These are phyloP conservation scores for Shargacucullia verbasci DNA, from an alignment of 2,888 invertebrate genomes.

Conservation along the genomic window DNA sequence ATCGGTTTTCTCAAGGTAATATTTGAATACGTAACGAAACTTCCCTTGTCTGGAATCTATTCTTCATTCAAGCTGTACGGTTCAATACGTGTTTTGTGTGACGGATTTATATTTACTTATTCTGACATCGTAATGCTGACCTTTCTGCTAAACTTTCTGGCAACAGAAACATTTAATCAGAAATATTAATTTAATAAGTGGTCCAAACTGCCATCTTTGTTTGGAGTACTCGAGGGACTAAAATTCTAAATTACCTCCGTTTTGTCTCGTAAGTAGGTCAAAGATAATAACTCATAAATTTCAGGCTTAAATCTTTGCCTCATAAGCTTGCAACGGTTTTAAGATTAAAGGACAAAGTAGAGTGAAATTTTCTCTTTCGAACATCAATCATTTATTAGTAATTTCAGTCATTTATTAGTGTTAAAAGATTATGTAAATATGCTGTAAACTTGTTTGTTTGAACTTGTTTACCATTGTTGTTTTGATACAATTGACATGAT, in stretches of 20 bases:
- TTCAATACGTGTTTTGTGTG: slow-evolving; percentile 24
- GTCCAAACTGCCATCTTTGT: slow-evolving; percentile 25
- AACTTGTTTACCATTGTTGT: slow-evolving; percentile 40
- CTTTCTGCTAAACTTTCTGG: no score
- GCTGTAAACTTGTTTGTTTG: slow-evolving; percentile 19
- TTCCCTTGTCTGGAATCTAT: slow-evolving; percentile 50
- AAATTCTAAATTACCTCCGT: slow-evolving; percentile 42
- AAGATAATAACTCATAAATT: slow-evolving; percentile 55
- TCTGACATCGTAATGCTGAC: slow-evolving; percentile 14
- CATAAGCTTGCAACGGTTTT: slow-evolving; percentile 39
- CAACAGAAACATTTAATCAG: slow-evolving; percentile 28
- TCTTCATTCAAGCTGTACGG: slow-evolving; percentile 17
- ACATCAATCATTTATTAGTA: not conserved
- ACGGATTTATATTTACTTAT: slow-evolving; percentile 31
- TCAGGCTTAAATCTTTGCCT: slow-evolving; percentile 51
- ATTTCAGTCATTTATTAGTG: no score
- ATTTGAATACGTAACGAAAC: slow-evolving; percentile 59
- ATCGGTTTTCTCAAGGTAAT: slow-evolving; percentile 54
- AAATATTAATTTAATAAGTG: slow-evolving; percentile 25
- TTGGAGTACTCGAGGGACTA: slow-evolving; percentile 20
- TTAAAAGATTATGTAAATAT: no score
- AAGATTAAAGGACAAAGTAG: slow-evolving; percentile 32
- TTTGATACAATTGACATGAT: slow-evolving; percentile 25
- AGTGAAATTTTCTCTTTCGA: slow-evolving; percentile 7
- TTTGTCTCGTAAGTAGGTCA: slow-evolving; percentile 58